Base-by-base conservation (phyloP, 2,797 vertebrate species). In the Garrulus glandarius region DNA sequence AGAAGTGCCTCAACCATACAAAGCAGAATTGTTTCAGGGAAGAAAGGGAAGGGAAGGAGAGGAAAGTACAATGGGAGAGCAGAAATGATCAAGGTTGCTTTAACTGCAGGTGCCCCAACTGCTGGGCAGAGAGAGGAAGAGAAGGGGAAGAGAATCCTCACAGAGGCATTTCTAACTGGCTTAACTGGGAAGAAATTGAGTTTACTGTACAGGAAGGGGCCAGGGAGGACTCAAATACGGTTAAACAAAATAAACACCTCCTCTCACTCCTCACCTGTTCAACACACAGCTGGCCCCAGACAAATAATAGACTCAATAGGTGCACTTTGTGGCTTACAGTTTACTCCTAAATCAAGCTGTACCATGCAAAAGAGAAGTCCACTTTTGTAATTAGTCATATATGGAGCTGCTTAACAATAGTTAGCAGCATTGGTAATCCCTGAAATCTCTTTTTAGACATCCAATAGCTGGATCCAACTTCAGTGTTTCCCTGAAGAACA, bases 111-210 rank as follows among this genome's bases (percentile, higher is more conserved):
- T 6, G 0, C 52, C n/a, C 13, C 23, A 37, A 15, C 18, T 79
- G 49, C 57, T 47, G 50, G 39, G 43, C 61, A 69, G 61, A 87
- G 50, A 20, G n/a, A 55, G 37, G 32, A 60, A 36, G 16, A n/a
- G 32, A 16, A 7, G 4, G 6, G 5, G 46, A n/a, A 9, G 6
- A 74, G 57, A 64, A 14, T 2, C 1, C 37, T 26, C 27, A 3
- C 30, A 20, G 49, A 32, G 17, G 17, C 43, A 46, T n/a, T 93
- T 86, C 53, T 49, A 22, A 32, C 17, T 71, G 64, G 23, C 23
- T 60, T 70, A 69, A 65, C 22, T 41, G 34, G 22, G 68, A 67
- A 57, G 34, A 75, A 65, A 27, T 41, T 24, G 22, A 32, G 14
- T 23, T 13, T 15, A 41, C 52, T 55, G 34, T 37, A 15, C 19